phyloP scores from a whole-genome alignment of 2,888 invertebrate species.

The Mystacides longicornis region DNA sequence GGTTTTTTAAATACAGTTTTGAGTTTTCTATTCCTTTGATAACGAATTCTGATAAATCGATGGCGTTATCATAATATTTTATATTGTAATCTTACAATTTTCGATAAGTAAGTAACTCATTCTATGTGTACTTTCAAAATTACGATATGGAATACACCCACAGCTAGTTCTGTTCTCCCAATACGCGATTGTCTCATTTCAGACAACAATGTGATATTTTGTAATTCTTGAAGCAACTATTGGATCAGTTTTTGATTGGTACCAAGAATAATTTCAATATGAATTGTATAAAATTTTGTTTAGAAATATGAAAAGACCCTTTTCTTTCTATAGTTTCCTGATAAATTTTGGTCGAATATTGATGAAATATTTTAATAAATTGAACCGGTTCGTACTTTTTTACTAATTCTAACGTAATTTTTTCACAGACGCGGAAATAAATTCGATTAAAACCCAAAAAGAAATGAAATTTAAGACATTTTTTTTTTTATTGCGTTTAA shows the following conservation, averaged over 20 bases:
- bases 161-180: not conserved
- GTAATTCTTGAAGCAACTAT: not conserved
- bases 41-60: no score
- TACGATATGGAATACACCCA: no score
- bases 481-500: no score
- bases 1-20: no score
- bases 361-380: not conserved
- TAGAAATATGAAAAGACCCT: not conserved
- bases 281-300: not conserved
- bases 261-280: no score
- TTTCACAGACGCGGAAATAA: not conserved
- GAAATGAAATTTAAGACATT: no score
- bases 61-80: no score
- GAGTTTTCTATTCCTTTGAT: no score
- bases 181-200: not conserved
- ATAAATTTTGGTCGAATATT: not conserved
- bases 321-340: not conserved
- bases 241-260: not conserved
- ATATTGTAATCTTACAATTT: no score
- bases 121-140: no score
- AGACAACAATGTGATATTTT: constrained; percentile 1
- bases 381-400: constrained; percentile 1
- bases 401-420: not conserved
- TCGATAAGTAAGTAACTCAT: no score
- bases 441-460: no score